Evolutionary conservation across 1,140 invertebrate species (phyloP).

Genomic region (Trypoxylus dichotomus): DNA sequence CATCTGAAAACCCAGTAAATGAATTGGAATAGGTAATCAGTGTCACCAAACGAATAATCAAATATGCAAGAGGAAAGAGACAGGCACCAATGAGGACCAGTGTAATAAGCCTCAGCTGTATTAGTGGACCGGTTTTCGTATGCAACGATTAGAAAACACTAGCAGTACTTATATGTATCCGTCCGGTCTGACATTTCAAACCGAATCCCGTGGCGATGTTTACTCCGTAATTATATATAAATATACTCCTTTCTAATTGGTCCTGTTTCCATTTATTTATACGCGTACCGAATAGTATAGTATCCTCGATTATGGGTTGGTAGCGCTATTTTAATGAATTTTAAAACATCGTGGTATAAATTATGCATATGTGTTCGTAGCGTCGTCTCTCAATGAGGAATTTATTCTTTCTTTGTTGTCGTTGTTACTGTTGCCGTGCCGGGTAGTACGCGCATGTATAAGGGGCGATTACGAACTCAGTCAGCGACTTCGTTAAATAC

Average conservation of each 20-base stretch:
- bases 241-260: background rate
- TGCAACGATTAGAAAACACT: background rate
- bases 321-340: conserved; percentile 1
- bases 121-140: background rate
- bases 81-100: background rate
- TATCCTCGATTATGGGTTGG: background rate
- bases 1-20: background rate
- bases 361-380: background rate
- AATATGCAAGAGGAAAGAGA: background rate
- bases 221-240: background rate
- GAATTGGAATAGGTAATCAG: background rate
- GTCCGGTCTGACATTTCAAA: background rate
- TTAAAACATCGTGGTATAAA: background rate
- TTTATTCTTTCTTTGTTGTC: background rate
- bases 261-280: background rate
- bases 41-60: background rate
- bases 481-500: background rate
- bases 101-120: too few relatives aligned
- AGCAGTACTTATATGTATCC: background rate
- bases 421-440: too few relatives aligned
- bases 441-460: background rate
- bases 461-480: background rate
- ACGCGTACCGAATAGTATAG: background rate
- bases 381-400: background rate
- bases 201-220: background rate